A percentile compares a stretch with the other conserved stretches of the same genome.
Evolutionary conservation across 1,140 invertebrate species (phyloP).

Genomic region (Forficula auricularia): DNA sequence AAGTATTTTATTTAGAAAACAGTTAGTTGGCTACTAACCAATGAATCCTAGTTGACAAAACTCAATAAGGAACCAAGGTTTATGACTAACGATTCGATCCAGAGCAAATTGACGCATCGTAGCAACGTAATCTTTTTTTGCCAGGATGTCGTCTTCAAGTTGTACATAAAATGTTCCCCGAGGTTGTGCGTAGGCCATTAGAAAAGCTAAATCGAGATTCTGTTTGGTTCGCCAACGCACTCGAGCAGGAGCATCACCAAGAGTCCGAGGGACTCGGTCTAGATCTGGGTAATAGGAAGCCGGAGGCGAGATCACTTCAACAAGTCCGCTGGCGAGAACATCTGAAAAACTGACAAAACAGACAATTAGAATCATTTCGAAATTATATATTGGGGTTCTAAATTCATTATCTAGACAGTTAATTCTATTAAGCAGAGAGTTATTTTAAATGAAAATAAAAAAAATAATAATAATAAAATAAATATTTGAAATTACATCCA

Average conservation of each 20-base stretch:
- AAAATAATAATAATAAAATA: too few relatives aligned
- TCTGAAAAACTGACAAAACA: neutral
- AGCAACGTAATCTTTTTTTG: slow-evolving; percentile 68
- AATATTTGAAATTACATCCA: too few relatives aligned
- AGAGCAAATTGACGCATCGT: slow-evolving; percentile 80
- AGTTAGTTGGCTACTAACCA: too few relatives aligned
- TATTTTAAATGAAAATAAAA: too few relatives aligned
- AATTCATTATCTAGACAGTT: too few relatives aligned
- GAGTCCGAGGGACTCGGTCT: slow-evolving; percentile 50
- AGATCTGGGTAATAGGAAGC: slow-evolving; percentile 79
- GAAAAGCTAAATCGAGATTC: slow-evolving; percentile 85
- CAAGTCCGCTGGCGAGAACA: slow-evolving; percentile 37
- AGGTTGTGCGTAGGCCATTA: slow-evolving; percentile 85
- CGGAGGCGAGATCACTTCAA: slow-evolving; percentile 78
- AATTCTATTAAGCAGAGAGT: too few relatives aligned
- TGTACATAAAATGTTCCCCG: slow-evolving; percentile 68
- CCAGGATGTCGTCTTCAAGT: slow-evolving; percentile 89
- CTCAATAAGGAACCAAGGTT: slow-evolving; percentile 79
- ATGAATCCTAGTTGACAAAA: slow-evolving; percentile 90
- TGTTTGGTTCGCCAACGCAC: slow-evolving; percentile 92
- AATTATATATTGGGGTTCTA: too few relatives aligned
- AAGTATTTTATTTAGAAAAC: too few relatives aligned
- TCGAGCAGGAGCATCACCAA: slow-evolving; percentile 75
- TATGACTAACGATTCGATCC: neutral
- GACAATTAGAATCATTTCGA: too few relatives aligned